Base-by-base conservation (phyloP, 1,140 invertebrate species). In the Hylyphantes graminicola region DNA sequence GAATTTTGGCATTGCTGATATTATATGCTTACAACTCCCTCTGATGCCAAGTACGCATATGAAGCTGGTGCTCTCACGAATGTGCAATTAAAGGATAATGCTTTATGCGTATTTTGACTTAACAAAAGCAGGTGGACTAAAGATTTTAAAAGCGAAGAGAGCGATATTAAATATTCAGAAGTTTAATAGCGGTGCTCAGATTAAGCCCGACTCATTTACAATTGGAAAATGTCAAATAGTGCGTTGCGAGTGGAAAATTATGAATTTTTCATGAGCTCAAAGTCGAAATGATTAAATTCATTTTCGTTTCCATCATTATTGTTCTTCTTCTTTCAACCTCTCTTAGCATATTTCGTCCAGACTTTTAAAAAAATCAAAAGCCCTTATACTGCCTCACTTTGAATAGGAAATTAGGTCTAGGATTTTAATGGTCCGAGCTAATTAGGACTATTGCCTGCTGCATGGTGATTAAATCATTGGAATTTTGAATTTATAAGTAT, bases 141-240 rank as follows among this genome's bases (percentile, higher is more conserved):
- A 35, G 68, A 70, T 70, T 70, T 70, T 70, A 70, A 70, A 70
- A 70, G 68, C 68, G 68, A 70, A 70, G 35, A 51, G 68, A 53
- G 50, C 48, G n/a, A 17, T 53, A 70, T 76, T 63, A 76, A 76
- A 61, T 76, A 76, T 76, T 76, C 74, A 76, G 57, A 76, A 76
- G 54, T 76, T 76, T 76, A 76, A 76, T 76, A 76, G 74, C 74
- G 74, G 74, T 50, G 35, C 74, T 48, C 35, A 76, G 74, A 76
- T 76, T 76, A 76, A 61, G 74, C 74, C 35, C 35, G 54, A 76
- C 74, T 76, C 74, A 76, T 76, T 76, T 76, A 76, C 74, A 76
- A 76, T 76, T 76, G 74, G 74, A 57, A 76, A 76, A 76, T 76
- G 74, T 76, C 74, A 76, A 76, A 76, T 76, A 63, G 74, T 59